These are phyloP conservation scores for Sebastes taczanowskii DNA, from an alignment of 2,797 vertebrate genomes.

Conservation along the genomic window DNA sequence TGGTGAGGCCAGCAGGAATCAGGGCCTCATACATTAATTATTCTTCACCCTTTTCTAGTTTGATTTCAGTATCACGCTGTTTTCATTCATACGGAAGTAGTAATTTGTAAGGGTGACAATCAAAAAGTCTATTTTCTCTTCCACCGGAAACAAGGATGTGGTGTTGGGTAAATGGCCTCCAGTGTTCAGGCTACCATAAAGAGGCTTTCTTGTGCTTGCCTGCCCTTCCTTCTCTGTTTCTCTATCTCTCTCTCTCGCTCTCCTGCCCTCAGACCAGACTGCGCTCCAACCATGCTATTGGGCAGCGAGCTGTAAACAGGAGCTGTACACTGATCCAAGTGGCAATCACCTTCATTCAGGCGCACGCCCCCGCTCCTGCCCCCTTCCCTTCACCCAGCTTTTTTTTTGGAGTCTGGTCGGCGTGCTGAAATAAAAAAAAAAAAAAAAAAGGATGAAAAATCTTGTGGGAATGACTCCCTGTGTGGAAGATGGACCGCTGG, in stretches of 20 bases:
- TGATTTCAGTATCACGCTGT: constrained; percentile 32
- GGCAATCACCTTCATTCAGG: constrained; percentile 67
- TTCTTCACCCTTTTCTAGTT: constrained; percentile 34
- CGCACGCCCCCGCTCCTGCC: constrained; percentile 1
- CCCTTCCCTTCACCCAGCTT: not conserved
- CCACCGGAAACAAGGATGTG: constrained; percentile 67
- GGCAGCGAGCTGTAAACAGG: constrained; percentile 71
- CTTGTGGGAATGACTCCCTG: constrained; percentile 61
- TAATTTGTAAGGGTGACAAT: constrained; percentile 42
- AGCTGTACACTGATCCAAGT: constrained; percentile 69
- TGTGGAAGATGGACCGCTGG: constrained; percentile 48
- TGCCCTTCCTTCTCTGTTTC: constrained; percentile 42
- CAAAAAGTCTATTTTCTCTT: constrained; percentile 47
- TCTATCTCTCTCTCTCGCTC: constrained; percentile 38
- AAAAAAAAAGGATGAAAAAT: constrained; percentile 30
- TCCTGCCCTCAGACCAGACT: constrained; percentile 60
- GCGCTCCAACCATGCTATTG: constrained; percentile 62
- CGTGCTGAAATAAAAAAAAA: constrained; percentile 18
- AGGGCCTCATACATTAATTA: constrained; percentile 61
- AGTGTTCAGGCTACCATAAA: constrained; percentile 77
- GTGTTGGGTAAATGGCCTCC: constrained; percentile 74
- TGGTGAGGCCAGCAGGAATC: constrained; percentile 45
- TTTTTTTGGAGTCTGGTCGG: not conserved
- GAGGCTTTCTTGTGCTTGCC: constrained; percentile 75
- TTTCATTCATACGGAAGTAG: constrained; percentile 31